phyloP scores from a whole-genome alignment of 1,140 invertebrate genomes.

The Papilio xuthus region DNA sequence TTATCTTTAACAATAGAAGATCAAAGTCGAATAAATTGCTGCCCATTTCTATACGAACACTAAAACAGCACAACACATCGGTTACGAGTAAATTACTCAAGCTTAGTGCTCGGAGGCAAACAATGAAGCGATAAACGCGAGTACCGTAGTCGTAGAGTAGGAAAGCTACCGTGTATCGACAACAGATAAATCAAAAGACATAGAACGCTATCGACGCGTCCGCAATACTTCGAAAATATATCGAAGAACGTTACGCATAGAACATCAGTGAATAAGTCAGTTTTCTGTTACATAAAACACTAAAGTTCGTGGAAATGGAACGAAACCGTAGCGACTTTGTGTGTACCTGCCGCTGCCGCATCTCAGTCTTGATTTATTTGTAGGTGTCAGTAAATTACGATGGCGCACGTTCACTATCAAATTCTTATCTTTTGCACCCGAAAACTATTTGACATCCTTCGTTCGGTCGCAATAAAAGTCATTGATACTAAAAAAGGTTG shows the following conservation, averaged over 20 bases:
- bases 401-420: neutral
- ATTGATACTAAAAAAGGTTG: neutral
- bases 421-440: slow-evolving; percentile 16
- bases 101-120: slow-evolving; percentile 63
- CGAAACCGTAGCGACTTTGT: slow-evolving; percentile 50
- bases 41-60: slow-evolving; percentile 57
- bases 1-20: slow-evolving; percentile 53
- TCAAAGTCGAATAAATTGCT: slow-evolving; percentile 54
- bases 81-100: slow-evolving; percentile 66
- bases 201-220: slow-evolving; percentile 52
- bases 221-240: slow-evolving; percentile 53
- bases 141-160: slow-evolving; percentile 51
- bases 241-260: slow-evolving; percentile 53
- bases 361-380: slow-evolving; percentile 55
- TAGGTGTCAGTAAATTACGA: slow-evolving; percentile 32
- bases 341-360: slow-evolving; percentile 56
- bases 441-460: slow-evolving; percentile 15
- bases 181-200: slow-evolving; percentile 71
- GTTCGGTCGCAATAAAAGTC: neutral
- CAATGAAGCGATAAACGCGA: slow-evolving; percentile 76
- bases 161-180: slow-evolving; percentile 73
- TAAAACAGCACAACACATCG: slow-evolving; percentile 56
- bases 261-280: slow-evolving; percentile 59
- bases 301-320: slow-evolving; percentile 52
- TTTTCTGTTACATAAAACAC: slow-evolving; percentile 58